A percentile compares a stretch with the other conserved stretches of the same genome.
Evolutionary conservation across 2,113 vertebrate species (phyloP).

Genomic region (Datnioides undecimradiatus): DNA sequence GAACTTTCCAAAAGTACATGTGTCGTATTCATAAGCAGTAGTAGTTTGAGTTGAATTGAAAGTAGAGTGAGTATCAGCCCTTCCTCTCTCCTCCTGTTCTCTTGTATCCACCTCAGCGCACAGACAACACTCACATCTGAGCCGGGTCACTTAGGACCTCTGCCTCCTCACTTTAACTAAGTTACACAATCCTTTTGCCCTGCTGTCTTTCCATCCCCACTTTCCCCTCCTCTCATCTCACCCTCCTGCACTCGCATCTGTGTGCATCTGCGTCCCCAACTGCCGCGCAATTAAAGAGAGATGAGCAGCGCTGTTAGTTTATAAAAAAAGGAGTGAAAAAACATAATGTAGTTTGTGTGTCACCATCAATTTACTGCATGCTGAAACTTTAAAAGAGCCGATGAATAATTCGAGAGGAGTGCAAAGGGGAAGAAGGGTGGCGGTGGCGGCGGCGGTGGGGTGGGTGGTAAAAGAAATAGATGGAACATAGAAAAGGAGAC

Average conservation of each 20-base stretch:
- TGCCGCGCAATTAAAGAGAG: conserved; percentile 84
- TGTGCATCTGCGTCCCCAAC: conserved; percentile 78
- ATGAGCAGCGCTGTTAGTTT: conserved; percentile 83
- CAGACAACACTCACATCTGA: conserved; percentile 47
- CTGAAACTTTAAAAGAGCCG: conserved; percentile 86
- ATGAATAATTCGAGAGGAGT: conserved; percentile 91
- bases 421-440: conserved; percentile 65
- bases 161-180: conserved; percentile 74
- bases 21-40: conserved; percentile 9
- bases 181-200: conserved; percentile 72
- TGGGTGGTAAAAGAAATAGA: conserved; percentile 56
- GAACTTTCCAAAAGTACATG: conserved; percentile 40
- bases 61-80: conserved; percentile 20
- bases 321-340: conserved; percentile 77
- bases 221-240: conserved; percentile 59
- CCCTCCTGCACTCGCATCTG: conserved; percentile 71
- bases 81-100: conserved; percentile 36
- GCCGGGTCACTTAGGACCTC: conserved; percentile 66
- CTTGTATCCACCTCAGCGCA: conserved; percentile 50
- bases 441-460: not conserved
- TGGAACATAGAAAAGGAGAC: conserved; percentile 66
- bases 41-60: conserved; percentile 41
- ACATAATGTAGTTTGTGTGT: conserved; percentile 88
- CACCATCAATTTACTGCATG: conserved; percentile 88
- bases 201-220: conserved; percentile 48